Percentiles rank a stretch among this genome's conserved stretches.
These are phyloP conservation scores for Brachyopa scutellaris DNA, from an alignment of 2,888 invertebrate species.

Conservation along the genomic window DNA sequence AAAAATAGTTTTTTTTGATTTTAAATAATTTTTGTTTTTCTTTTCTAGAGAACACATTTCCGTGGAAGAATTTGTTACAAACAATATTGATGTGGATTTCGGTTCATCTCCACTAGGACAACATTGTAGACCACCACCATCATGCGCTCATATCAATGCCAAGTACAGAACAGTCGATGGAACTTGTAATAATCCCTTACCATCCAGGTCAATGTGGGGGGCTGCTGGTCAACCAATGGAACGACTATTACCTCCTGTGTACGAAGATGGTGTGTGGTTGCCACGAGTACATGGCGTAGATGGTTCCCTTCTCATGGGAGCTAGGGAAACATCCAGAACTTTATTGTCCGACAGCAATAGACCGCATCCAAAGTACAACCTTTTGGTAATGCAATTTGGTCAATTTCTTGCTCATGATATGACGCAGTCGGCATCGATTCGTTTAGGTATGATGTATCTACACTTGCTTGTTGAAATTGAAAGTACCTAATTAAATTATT, in stretches of 20 bases:
- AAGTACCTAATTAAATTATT: neutral
- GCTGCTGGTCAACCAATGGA: constrained; percentile 85
- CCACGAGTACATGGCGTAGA: constrained; percentile 78
- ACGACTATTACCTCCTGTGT: constrained; percentile 86
- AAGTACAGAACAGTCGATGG: constrained; percentile 90
- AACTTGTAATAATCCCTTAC: constrained; percentile 89
- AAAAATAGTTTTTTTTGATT: neutral
- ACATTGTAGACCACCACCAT: constrained; percentile 79
- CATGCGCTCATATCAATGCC: constrained; percentile 81
- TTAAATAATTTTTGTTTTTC: neutral
- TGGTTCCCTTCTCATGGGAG: constrained; percentile 84
- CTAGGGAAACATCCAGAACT: constrained; percentile 86
- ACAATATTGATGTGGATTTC: constrained; percentile 80
- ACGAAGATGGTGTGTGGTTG: constrained; percentile 85
- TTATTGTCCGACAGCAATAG: constrained; percentile 85
- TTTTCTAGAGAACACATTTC: constrained; percentile 77
- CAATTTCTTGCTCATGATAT: constrained; percentile 91
- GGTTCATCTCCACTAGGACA: constrained; percentile 76
- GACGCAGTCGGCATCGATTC: constrained; percentile 87
- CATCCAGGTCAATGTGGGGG: constrained; percentile 85
- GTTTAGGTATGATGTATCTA: constrained; percentile 83
- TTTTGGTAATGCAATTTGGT: constrained; percentile 90
- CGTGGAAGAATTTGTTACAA: constrained; percentile 78
- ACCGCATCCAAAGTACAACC: constrained; percentile 85
- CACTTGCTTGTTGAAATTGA: neutral